Conservation (phyloP, 2,113 vertebrate species). For the Psephotus haematonotus region DNA sequence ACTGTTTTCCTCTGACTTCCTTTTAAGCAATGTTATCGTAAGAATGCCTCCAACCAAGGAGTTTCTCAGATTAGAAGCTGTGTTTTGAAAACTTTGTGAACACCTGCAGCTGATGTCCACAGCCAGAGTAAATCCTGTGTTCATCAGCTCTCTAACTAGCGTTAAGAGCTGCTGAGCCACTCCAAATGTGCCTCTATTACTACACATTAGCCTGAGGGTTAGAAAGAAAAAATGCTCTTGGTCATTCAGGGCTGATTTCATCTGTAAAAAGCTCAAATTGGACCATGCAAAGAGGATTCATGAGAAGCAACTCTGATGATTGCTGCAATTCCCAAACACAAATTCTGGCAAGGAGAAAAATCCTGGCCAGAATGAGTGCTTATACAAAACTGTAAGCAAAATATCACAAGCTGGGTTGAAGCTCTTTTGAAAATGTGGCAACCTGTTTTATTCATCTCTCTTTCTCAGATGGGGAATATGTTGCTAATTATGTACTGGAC, state of each 20-base stretch:
- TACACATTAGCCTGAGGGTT: not conserved
- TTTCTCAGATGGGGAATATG: conserved; percentile 38
- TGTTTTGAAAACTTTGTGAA: not conserved
- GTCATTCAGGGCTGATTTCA: not conserved
- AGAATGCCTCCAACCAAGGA: not conserved
- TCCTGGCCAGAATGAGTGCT: not conserved
- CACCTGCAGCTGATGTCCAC: not conserved
- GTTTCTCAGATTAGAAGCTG: not conserved
- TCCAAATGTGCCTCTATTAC: fast-evolving
- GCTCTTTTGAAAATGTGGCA: conserved; percentile 19
- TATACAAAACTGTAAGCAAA: not conserved
- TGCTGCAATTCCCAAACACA: not conserved
- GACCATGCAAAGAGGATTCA: not conserved
- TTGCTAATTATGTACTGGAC: conserved; percentile 65
- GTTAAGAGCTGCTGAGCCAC: not conserved
- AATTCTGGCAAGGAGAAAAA: not conserved
- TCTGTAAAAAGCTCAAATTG: not conserved
- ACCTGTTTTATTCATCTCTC: conserved; percentile 38
- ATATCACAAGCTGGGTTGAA: conserved; percentile 20
- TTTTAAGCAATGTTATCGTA: not conserved
- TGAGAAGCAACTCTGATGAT: not conserved
- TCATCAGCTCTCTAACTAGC: not conserved
- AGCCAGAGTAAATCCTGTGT: not conserved
- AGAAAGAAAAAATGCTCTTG: not conserved
- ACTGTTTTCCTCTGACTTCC: not conserved